Evolutionary conservation across 2,113 vertebrate genomes (phyloP).

Genomic region (Onychostruthus taczanowskii): DNA sequence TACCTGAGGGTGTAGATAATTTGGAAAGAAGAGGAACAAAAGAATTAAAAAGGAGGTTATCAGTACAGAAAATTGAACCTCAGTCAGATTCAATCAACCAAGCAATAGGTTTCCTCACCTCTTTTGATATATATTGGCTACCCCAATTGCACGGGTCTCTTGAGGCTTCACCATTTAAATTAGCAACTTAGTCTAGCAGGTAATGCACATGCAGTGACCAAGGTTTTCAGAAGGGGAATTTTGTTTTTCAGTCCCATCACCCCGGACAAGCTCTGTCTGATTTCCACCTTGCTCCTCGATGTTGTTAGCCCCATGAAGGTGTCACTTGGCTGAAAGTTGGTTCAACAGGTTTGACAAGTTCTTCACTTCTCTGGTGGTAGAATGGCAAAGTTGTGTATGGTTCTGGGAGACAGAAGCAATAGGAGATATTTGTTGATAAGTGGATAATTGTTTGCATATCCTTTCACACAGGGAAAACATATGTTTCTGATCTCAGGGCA

Average conservation of each 20-base stretch:
- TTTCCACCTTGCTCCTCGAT: neutral
- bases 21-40: slow-evolving; percentile 36
- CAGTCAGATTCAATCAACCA: slow-evolving; percentile 30
- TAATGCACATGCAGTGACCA: neutral
- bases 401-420: neutral
- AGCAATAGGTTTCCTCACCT: slow-evolving; percentile 26
- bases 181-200: neutral
- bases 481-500: neutral
- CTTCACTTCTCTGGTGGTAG: neutral
- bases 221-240: neutral
- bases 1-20: slow-evolving; percentile 8
- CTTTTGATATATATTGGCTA: neutral
- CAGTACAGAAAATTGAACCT: slow-evolving; percentile 45
- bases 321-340: neutral
- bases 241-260: neutral
- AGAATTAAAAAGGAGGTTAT: slow-evolving; percentile 37
- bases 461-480: slow-evolving; percentile 51
- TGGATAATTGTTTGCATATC: slow-evolving; percentile 17
- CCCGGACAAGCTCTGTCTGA: neutral
- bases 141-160: neutral
- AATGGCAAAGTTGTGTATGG: neutral
- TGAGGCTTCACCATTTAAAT: slow-evolving; percentile 13
- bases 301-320: neutral
- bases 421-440: slow-evolving; percentile 2
- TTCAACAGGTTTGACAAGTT: slow-evolving; percentile 1